These are phyloP conservation scores for Glareola pratincola DNA, from an alignment of 2,113 vertebrate species.

Conservation along the genomic window DNA sequence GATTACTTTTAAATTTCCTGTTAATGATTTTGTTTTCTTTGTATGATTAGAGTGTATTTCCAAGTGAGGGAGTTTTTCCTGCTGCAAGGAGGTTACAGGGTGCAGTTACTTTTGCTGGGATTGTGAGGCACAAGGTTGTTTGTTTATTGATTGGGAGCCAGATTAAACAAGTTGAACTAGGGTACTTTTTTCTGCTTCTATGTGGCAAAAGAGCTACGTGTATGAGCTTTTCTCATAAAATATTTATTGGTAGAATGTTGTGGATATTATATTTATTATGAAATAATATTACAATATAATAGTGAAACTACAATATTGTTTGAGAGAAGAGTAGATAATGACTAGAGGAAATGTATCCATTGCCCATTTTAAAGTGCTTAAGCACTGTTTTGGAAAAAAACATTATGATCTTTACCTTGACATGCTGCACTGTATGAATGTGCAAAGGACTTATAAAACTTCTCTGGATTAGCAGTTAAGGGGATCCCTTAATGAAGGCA, in stretches of 20 bases:
- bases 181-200: background rate
- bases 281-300: background rate
- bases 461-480: background rate
- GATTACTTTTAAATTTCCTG: background rate
- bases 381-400: conserved; percentile 20
- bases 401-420: background rate
- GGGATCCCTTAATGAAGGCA: background rate
- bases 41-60: background rate
- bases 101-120: background rate
- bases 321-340: background rate
- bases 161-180: background rate
- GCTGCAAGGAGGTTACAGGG: background rate
- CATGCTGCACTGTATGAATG: background rate
- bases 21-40: background rate
- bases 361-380: background rate
- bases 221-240: background rate
- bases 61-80: background rate
- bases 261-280: background rate
- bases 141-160: background rate
- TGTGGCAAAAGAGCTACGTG: background rate
- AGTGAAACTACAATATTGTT: background rate
- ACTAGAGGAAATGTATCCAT: background rate
- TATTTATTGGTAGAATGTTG: background rate
- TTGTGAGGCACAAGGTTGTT: background rate
- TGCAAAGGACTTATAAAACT: background rate